These are phyloP conservation scores for Piliocolobus tephrosceles DNA, from an alignment of 2,113 vertebrate genomes.

Conservation along the genomic window DNA sequence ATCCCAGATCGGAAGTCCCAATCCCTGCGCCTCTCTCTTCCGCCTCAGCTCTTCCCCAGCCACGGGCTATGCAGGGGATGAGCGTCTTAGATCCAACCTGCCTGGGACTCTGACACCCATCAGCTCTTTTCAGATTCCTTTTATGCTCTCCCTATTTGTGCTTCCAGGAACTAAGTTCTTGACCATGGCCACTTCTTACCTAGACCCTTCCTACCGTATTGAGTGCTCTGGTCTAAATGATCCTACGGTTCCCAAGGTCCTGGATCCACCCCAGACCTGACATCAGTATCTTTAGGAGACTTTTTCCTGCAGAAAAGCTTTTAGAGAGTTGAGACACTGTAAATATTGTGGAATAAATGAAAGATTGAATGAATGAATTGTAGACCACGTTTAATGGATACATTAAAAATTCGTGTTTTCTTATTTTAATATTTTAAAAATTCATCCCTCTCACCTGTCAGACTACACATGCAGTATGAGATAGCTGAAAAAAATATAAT, in stretches of 20 bases:
- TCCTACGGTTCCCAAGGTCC: background rate
- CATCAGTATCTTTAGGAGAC: accelerated
- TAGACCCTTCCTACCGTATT: accelerated
- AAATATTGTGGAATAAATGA: accelerated
- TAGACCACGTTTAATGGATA: accelerated
- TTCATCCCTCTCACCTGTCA: accelerated
- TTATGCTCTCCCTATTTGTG: accelerated
- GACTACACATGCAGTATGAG: accelerated
- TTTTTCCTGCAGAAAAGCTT: background rate
- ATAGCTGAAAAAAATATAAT: accelerated
- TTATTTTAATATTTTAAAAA: background rate
- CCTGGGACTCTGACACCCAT: accelerated
- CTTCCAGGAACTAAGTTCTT: accelerated
- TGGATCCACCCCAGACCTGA: background rate
- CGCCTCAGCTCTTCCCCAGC: background rate
- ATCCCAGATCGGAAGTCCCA: background rate
- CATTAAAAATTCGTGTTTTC: background rate
- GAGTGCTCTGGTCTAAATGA: background rate
- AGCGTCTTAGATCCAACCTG: accelerated
- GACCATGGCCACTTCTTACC: background rate
- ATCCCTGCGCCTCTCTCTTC: accelerated
- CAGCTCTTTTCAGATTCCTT: background rate
- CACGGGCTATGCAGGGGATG: accelerated
- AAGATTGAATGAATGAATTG: accelerated
- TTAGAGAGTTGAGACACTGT: background rate